phyloP scores from a whole-genome alignment of 2,797 vertebrate species.

The Vespertilio murinus region DNA sequence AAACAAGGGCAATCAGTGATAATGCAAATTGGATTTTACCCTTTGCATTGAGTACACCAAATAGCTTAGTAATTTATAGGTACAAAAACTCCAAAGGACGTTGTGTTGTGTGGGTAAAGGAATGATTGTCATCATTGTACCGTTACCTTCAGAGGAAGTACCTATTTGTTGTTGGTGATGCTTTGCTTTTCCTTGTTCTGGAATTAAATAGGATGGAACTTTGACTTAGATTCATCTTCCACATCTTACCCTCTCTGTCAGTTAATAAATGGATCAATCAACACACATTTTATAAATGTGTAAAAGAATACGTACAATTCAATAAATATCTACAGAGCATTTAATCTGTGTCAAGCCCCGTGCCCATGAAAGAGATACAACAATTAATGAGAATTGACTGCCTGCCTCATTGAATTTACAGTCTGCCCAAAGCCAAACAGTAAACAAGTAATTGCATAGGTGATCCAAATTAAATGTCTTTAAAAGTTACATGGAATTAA shows the following conservation, averaged over 20 bases:
- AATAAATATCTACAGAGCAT: neutral
- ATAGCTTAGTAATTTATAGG: neutral
- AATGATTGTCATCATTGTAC: neutral
- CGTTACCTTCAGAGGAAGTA: neutral
- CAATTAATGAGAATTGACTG: neutral
- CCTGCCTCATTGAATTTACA: neutral
- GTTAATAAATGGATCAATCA: neutral
- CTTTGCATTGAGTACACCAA: neutral
- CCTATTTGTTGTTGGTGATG: neutral
- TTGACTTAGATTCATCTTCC: conserved; percentile 22
- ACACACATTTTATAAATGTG: neutral
- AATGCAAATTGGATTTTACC: neutral
- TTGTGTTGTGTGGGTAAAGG: neutral
- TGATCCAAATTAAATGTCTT: neutral
- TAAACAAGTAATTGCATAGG: neutral
- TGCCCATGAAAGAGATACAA: neutral
- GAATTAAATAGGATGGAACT: conserved; percentile 6
- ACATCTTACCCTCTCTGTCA: neutral
- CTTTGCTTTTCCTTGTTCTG: conserved; percentile 2
- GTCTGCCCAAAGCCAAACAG: neutral
- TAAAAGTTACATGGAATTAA: conserved; percentile 29
- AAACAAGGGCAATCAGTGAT: neutral
- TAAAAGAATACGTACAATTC: conserved; percentile 8
- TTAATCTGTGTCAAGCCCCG: neutral
- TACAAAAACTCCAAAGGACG: neutral